These are phyloP conservation scores for Ambastaia sidthimunki DNA, from an alignment of 2,797 vertebrate genomes.

Conservation along the genomic window DNA sequence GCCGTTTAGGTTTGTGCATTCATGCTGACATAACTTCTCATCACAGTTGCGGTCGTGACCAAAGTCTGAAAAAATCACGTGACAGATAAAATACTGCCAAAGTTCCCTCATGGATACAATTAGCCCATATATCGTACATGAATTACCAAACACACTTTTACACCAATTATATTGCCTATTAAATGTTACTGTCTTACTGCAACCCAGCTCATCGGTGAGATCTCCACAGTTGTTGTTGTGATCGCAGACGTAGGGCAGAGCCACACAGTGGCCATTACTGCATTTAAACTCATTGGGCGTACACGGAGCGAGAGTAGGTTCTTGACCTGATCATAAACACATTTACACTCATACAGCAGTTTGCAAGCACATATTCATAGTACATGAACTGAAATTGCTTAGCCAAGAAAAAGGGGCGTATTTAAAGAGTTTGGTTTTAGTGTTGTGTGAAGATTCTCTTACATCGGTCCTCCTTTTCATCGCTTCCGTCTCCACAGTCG, in stretches of 20 bases:
- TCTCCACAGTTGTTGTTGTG: slow-evolving; percentile 94
- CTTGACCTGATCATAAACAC: slow-evolving; percentile 76
- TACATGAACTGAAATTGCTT: not conserved
- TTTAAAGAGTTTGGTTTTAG: not conserved
- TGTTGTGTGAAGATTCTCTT: slow-evolving; percentile 67
- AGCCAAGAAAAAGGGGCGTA: not conserved
- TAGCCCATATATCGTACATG: not conserved
- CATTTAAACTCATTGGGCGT: slow-evolving; percentile 92
- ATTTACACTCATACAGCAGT: not conserved
- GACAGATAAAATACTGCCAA: not conserved
- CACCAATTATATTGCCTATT: not conserved
- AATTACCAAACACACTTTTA: not conserved
- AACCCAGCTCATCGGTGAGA: slow-evolving; percentile 91
- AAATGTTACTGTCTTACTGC: slow-evolving; percentile 78
- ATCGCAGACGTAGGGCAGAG: slow-evolving; percentile 89
- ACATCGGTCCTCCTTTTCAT: slow-evolving; percentile 92
- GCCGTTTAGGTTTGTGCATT: slow-evolving; percentile 87
- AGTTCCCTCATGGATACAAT: not conserved
- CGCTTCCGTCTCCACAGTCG: slow-evolving; percentile 94
- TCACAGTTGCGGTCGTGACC: slow-evolving; percentile 84
- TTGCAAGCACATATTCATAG: not conserved
- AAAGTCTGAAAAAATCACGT: slow-evolving; percentile 73
- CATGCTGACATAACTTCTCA: slow-evolving; percentile 93
- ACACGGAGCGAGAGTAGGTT: slow-evolving; percentile 88
- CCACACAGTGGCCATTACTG: slow-evolving; percentile 86